These are phyloP conservation scores for Discoglossus pictus DNA, from an alignment of 2,797 vertebrate species.

Conservation along the genomic window DNA sequence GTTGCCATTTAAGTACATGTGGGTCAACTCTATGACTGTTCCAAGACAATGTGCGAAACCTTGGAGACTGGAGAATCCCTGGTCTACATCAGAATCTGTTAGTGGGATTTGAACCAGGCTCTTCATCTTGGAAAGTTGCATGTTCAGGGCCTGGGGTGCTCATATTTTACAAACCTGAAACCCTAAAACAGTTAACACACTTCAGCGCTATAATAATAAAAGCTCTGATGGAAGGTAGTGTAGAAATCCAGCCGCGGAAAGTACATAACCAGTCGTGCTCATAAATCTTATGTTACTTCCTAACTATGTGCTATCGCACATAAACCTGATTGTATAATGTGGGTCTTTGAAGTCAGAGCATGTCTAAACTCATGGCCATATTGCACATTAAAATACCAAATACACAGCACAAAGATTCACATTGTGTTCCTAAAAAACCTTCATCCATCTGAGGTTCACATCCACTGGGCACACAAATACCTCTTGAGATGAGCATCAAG, in stretches of 20 bases:
- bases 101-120: too few species aligned
- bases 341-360: conserved; percentile 26
- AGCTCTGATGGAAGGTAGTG: not conserved
- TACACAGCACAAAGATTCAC: conserved; percentile 19
- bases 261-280: conserved; percentile 34
- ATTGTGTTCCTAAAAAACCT: conserved; percentile 4
- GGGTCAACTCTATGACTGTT: too few species aligned
- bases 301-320: conserved; percentile 39
- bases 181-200: not conserved
- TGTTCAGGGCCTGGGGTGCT: too few species aligned
- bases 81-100: too few species aligned
- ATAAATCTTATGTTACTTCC: conserved; percentile 41
- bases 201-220: conserved; percentile 5
- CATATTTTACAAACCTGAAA: conserved; percentile 1
- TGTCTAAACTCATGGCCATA: conserved; percentile 14
- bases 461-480: too few species aligned
- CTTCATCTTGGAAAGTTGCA: too few species aligned
- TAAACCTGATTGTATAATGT: conserved; percentile 30
- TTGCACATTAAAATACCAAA: conserved; percentile 30
- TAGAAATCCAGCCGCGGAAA: conserved; percentile 12
- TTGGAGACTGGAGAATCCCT: too few species aligned
- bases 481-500: too few species aligned
- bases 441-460: not conserved
- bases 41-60: too few species aligned
- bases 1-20: too few species aligned